Evolutionary conservation across 2,888 invertebrate genomes (phyloP), one percentile per base, ranked within the genome.

Genomic region (Mechanitis mazaeus): DNA sequence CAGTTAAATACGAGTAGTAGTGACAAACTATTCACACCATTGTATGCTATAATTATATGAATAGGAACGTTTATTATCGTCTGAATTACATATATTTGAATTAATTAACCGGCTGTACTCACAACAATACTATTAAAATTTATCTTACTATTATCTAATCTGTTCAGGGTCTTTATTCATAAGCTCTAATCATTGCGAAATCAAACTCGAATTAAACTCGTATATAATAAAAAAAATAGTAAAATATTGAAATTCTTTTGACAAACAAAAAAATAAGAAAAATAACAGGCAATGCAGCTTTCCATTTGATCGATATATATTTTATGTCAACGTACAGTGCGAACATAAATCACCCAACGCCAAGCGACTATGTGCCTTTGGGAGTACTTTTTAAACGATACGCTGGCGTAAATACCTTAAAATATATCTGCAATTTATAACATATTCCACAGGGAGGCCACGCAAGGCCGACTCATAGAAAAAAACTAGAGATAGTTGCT

Each of bases 401-500:
- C 38, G 54, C 53, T 55, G 33, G 54, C 38, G 35, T 60, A 33
- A 54, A 56, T 33, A 58, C 57, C 45, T 56, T 60, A 33, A 45
- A 54, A 63, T 63, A 55, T 58, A 64, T 50, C 56, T 57, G 53
- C 57, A 58, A 7, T 38, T 46, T 56, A 54, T 55, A 47, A 47
- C 11, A 33, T 33, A n/a, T 59, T 56, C 54, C 56, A 55, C 31
- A 55, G 55, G 58, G 58, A 38, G 55, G 50, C 55, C 55, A 55
- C 38, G 46, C 56, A 62, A 60, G 59, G 60, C 55, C 60, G 54
- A 58, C 55, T 55, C 47, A 46, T 55, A 54, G 45, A 50, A 62
- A 62, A 64, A 57, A 62, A 35, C 56, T 56, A 56, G 58, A 59
- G 54, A 61, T 58, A 61, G 59, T 45, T 53, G 56, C 46, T 64